A percentile compares a stretch with the other conserved stretches of the same genome.
Conservation (phyloP, 2,888 invertebrate genomes). For the Drosophila ochracea region DNA sequence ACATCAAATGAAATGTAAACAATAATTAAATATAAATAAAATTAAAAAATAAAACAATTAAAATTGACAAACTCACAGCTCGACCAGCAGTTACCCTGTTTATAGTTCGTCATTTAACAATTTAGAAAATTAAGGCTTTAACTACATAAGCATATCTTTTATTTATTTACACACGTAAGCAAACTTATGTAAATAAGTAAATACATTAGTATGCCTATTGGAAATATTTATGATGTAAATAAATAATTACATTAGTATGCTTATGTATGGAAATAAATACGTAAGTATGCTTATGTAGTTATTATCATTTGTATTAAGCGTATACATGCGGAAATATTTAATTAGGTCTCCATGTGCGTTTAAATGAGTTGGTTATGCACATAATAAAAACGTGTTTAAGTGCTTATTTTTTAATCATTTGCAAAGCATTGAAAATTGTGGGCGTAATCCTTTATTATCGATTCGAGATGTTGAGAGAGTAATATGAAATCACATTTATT, state of each 20-base stretch:
- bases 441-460: not conserved
- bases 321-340: not conserved
- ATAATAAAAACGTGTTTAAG: not conserved
- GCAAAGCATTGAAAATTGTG: not conserved
- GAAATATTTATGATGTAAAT: no score
- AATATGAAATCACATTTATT: not conserved
- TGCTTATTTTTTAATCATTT: not conserved
- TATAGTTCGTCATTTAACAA: not conserved
- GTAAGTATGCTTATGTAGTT: not conserved
- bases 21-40: slow-evolving; percentile 6
- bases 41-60: not conserved
- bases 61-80: not conserved
- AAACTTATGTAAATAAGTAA: not conserved
- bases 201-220: no score
- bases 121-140: not conserved
- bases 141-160: not conserved
- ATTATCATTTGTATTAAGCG: not conserved
- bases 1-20: slow-evolving; percentile 45
- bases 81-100: not conserved
- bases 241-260: no score
- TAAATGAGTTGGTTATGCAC: not conserved
- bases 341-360: not conserved
- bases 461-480: not conserved
- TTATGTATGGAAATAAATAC: not conserved
- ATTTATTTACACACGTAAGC: not conserved